Evolutionary conservation across 2,797 vertebrate genomes (phyloP).

Genomic region (Ceryle rudis): DNA sequence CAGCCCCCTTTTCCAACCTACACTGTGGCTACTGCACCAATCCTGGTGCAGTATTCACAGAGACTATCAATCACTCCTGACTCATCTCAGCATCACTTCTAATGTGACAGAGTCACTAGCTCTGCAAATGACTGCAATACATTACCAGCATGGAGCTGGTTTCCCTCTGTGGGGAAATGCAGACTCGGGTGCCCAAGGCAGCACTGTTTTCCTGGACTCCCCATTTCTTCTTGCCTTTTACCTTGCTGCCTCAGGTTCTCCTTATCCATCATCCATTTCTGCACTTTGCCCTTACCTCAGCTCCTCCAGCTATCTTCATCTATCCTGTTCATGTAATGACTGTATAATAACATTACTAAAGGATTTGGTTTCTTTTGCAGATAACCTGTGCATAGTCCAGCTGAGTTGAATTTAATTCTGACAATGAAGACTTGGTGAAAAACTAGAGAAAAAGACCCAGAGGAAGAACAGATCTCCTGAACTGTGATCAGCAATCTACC

Average conservation of each 20-base stretch:
- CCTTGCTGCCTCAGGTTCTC: background rate
- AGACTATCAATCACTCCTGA: background rate
- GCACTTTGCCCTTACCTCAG: background rate
- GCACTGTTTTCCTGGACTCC: background rate
- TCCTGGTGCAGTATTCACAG: background rate
- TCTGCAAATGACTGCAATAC: background rate
- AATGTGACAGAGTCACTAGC: rapidly evolving
- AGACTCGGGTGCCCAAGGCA: background rate
- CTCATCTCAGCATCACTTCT: background rate
- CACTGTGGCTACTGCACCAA: background rate
- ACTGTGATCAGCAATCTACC: background rate
- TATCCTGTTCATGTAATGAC: background rate
- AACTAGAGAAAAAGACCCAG: background rate
- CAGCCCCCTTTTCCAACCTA: background rate
- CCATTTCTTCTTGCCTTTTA: background rate
- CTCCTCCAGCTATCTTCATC: background rate
- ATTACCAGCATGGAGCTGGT: rapidly evolving
- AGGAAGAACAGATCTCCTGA: background rate
- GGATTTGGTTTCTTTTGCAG: background rate
- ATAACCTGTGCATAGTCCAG: background rate
- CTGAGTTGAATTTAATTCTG: background rate
- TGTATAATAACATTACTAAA: background rate
- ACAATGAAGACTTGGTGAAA: background rate
- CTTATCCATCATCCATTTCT: background rate
- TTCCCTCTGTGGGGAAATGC: background rate